phyloP scores from a whole-genome alignment of 2,797 vertebrate genomes.

The Etheostoma perlongum region DNA sequence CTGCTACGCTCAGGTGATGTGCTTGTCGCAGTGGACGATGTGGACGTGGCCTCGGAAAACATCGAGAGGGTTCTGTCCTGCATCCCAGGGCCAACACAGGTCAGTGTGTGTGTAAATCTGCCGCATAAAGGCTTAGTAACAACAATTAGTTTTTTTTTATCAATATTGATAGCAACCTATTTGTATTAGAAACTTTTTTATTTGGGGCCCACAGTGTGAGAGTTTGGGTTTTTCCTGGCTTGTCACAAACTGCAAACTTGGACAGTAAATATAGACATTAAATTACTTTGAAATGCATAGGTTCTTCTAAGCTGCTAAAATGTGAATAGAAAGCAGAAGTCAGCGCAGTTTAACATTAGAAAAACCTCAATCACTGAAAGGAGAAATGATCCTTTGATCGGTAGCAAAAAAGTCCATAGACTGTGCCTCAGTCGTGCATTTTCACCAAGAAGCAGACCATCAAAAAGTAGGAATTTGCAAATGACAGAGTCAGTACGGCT shows the following conservation, averaged over 20 bases:
- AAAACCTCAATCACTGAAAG: slow-evolving; percentile 61
- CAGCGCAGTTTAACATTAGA: slow-evolving; percentile 30
- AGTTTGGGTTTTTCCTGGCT: background rate
- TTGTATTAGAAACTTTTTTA: background rate
- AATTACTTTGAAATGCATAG: slow-evolving; percentile 26
- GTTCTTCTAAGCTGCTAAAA: slow-evolving; percentile 44
- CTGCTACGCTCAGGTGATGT: slow-evolving; percentile 88
- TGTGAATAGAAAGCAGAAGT: slow-evolving; percentile 49
- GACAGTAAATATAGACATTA: slow-evolving; percentile 31
- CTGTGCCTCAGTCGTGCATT: slow-evolving; percentile 40
- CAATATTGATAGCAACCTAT: background rate
- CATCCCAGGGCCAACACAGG: slow-evolving; percentile 95
- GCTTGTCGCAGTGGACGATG: slow-evolving; percentile 94
- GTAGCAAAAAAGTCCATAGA: slow-evolving; percentile 28
- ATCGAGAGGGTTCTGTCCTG: slow-evolving; percentile 96
- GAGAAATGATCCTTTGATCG: slow-evolving; percentile 66
- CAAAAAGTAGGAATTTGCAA: slow-evolving; percentile 77
- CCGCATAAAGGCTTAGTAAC: background rate
- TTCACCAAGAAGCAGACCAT: slow-evolving; percentile 56
- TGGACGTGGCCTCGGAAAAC: slow-evolving; percentile 95
- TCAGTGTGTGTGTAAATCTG: slow-evolving; percentile 60
- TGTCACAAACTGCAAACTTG: slow-evolving; percentile 11
- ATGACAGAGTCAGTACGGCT: slow-evolving; percentile 71
- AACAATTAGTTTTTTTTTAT: background rate
- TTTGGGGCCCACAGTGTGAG: background rate